A percentile compares a stretch with the other conserved stretches of the same genome.
phyloP scores from a whole-genome alignment of 2,888 invertebrate genomes.

The Seladonia tumulorum region DNA sequence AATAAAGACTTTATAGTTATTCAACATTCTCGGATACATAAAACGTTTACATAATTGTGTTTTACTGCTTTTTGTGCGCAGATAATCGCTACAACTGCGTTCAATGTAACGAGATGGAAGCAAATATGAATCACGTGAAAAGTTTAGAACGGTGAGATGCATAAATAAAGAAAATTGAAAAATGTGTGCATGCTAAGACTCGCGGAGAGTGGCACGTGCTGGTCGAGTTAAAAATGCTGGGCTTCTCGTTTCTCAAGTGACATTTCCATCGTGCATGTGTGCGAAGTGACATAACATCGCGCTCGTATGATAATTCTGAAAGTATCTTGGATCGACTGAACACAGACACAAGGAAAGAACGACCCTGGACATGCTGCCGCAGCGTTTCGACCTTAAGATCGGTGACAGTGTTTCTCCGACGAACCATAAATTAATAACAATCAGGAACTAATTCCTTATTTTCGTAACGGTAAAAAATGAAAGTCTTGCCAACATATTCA shows the following conservation, averaged over 20 bases:
- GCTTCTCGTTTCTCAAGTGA: slow-evolving; percentile 53
- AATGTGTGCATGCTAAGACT: background rate
- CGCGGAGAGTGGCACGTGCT: background rate
- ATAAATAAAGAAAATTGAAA: background rate
- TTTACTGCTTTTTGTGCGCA: too few species aligned
- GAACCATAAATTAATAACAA: background rate
- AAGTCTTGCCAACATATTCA: background rate
- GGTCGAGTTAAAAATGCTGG: background rate
- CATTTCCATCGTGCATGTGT: slow-evolving; percentile 41
- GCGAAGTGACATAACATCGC: slow-evolving; percentile 19
- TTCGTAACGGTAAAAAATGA: background rate
- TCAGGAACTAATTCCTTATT: background rate
- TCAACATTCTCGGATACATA: too few species aligned
- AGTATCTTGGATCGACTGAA: slow-evolving; percentile 32
- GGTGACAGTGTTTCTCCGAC: slow-evolving; percentile 11
- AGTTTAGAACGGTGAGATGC: too few species aligned
- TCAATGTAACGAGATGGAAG: too few species aligned
- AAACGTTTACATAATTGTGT: too few species aligned
- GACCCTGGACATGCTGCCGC: slow-evolving; percentile 38
- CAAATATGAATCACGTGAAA: too few species aligned
- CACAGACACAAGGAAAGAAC: slow-evolving; percentile 30
- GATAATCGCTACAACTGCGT: too few species aligned
- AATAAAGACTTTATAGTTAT: too few species aligned
- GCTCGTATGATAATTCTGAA: slow-evolving; percentile 46
- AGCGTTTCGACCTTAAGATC: slow-evolving; percentile 48